A percentile compares a stretch with the other conserved stretches of the same genome.
Conservation (phyloP, 2,113 vertebrate species). For the Pipra filicauda region DNA sequence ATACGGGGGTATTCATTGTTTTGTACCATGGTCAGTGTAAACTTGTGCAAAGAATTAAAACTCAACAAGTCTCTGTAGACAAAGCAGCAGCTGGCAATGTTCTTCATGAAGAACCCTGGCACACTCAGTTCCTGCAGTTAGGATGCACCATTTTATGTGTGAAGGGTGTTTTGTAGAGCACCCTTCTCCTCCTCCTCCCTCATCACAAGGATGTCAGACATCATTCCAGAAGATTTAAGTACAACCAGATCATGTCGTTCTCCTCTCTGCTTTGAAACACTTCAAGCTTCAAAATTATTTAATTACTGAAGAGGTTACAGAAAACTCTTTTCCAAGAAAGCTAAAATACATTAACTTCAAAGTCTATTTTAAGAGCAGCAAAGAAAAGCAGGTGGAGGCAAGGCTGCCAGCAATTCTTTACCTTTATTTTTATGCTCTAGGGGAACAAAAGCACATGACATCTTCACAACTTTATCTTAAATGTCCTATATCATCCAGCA, state of each 20-base stretch:
- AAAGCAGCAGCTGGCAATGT: slow-evolving; percentile 56
- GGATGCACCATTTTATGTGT: neutral
- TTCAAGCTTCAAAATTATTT: slow-evolving; percentile 4
- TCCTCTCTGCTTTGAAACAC: neutral
- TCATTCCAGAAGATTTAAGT: neutral
- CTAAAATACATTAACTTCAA: neutral
- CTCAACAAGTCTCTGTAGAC: slow-evolving; percentile 24
- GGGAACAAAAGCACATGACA: neutral
- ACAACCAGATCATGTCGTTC: neutral
- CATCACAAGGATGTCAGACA: neutral
- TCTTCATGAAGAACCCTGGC: slow-evolving; percentile 6
- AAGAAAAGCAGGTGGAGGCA: neutral
- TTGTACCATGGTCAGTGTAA: slow-evolving; percentile 7
- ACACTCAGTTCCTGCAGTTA: neutral
- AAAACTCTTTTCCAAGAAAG: neutral
- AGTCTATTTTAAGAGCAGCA: slow-evolving; percentile 3
- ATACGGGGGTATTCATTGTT: slow-evolving; percentile 51
- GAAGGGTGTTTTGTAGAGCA: neutral
- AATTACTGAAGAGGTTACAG: neutral
- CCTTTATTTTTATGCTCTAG: neutral
- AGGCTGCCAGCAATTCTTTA: neutral
- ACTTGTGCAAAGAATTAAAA: slow-evolving; percentile 54
- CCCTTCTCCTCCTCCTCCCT: neutral
- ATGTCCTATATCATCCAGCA: neutral
- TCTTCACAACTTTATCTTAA: neutral